A percentile compares a stretch with the other conserved stretches of the same genome.
phyloP scores from a whole-genome alignment of 2,113 vertebrate species.

The Clarias magur region DNA sequence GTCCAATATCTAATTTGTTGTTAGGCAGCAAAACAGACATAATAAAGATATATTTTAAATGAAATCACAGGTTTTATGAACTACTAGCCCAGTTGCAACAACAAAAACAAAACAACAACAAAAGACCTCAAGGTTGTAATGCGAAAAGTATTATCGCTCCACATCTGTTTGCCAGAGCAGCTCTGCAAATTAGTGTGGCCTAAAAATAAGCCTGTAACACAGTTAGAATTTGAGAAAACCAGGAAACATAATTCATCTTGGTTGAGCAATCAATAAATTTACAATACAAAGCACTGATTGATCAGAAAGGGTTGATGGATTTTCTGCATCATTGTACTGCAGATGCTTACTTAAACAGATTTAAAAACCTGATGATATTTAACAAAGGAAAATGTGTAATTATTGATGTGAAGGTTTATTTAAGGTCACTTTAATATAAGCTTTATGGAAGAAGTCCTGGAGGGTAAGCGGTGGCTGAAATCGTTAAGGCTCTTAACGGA shows the following conservation, averaged over 20 bases:
- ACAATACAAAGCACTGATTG: background rate
- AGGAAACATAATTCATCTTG: background rate
- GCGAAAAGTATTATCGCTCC: background rate
- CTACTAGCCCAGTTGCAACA: background rate
- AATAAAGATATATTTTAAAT: background rate
- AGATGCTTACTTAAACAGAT: background rate
- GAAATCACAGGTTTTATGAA: background rate
- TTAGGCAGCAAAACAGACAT: background rate
- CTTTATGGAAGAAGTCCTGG: background rate
- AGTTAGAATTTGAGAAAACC: background rate
- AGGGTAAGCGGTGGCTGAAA: background rate
- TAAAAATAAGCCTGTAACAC: constrained; percentile 14
- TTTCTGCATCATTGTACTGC: background rate
- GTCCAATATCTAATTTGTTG: background rate
- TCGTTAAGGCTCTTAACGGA: too few relatives aligned
- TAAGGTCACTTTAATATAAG: background rate
- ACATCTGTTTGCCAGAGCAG: constrained; percentile 17
- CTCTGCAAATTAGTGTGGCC: background rate
- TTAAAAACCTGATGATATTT: background rate
- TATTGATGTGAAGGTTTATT: background rate
- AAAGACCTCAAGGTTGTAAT: background rate
- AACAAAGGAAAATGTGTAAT: background rate
- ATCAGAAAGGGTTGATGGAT: background rate
- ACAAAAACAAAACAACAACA: background rate
- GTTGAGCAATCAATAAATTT: background rate